A percentile compares a stretch with the other conserved stretches of the same genome.
Evolutionary conservation across 2,797 vertebrate genomes (phyloP).

Genomic region (Leucoraja ocellata): DNA sequence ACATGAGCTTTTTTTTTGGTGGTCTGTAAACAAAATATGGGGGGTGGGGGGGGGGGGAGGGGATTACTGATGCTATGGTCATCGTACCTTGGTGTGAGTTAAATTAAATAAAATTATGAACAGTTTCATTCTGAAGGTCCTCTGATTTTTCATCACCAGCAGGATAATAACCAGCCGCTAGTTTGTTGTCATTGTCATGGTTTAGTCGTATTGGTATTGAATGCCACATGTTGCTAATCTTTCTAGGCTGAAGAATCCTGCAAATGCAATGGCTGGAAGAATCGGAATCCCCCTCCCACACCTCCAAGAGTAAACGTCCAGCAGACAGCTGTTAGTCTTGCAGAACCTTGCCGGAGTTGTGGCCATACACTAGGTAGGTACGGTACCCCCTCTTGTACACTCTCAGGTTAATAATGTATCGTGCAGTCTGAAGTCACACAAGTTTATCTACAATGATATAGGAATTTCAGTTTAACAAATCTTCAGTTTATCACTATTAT

Average conservation of each 20-base stretch:
- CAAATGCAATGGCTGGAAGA: conserved; percentile 98
- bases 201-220: background rate
- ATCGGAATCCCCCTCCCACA: conserved; percentile 87
- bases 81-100: background rate
- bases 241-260: conserved; percentile 87
- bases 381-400: too few relatives aligned
- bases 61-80: background rate
- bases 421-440: background rate
- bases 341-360: conserved; percentile 89
- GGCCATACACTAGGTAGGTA: conserved; percentile 80
- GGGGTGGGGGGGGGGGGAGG: too few relatives aligned
- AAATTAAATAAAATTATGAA: conserved; percentile 38
- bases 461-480: background rate
- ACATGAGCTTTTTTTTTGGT: background rate
- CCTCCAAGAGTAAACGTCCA: conserved; percentile 84
- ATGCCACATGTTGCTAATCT: background rate
- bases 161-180: too few relatives aligned
- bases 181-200: background rate
- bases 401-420: background rate
- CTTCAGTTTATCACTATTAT: background rate
- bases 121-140: background rate
- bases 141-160: background rate
- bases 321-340: conserved; percentile 70
- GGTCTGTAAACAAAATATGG: background rate
- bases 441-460: background rate